Evolutionary conservation across 2,797 vertebrate species (phyloP), one percentile per base, ranked within the genome.

Genomic region (Hozukius guyotensis): DNA sequence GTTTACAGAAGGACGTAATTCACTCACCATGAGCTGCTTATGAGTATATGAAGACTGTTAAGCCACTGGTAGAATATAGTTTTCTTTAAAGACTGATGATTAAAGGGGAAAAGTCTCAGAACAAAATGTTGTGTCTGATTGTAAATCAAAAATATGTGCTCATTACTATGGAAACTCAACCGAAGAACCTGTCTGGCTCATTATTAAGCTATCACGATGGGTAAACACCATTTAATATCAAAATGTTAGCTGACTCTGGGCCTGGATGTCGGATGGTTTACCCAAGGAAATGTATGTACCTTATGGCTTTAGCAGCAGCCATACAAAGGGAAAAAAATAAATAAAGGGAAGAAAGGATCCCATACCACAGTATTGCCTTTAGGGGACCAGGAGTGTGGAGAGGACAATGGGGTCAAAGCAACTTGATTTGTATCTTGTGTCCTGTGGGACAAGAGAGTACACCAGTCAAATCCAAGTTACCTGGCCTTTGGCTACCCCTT

Each of bases 361-460:
- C 88, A 89, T 89, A 93, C 89, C 80, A 73, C 77, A 76, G 87
- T 82, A 87, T 84, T 88, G 92, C 94, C 94, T 95, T 93, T 77
- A 92, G 95, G 94, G 93, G 88, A 89, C 88, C 29, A 81, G 82
- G 88, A 92, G 92, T 93, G 92, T 90, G 91, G 87, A 92, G 89
- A 95, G 93, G 94, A 96, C 94, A 94, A 93, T 92, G 92, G 92
- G 94, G 95, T 95, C 96, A 96, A 93, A 94, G 93, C 89, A 93
- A 91, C 93, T 95, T 95, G 93, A 95, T 96, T 96, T 95, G 94
- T 95, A 95, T 95, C 93, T 92, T 81, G 27, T 82, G 87, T 95
- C 94, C 94, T 91, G 59, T 77, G 93, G 93, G 95, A 95, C 79
- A 78, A 76, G 86, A 90, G 91, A 92, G 93, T 93, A 90, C 91